Base-by-base conservation (phyloP, 1,140 invertebrate species). In the Nasonia giraulti region DNA sequence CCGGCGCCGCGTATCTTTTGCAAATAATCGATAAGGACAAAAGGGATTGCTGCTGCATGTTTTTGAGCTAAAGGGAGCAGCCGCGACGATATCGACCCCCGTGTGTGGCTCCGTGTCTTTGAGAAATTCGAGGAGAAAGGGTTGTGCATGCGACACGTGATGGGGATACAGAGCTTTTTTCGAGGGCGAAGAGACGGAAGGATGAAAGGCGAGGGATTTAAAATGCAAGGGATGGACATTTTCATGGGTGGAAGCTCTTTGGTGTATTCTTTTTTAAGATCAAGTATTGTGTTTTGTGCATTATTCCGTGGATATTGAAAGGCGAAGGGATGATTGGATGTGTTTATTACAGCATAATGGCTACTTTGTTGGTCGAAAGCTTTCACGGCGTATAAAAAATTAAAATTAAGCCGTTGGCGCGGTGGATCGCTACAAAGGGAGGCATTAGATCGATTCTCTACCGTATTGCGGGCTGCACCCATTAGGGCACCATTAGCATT, bases 21-120 rank as follows among this genome's bases (percentile, higher is more conserved):
- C 78, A 73, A 80, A 77, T 81, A 85, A 81, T 81, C 84, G 79
- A 85, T 75, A 33, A 40, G 55, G 62, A 14, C 10, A 76, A 79
- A 27, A 62, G 66, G 73, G 20, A 23, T 7, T 50, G 27, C 47
- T 27, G 1, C 2, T 23, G 14, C 23, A n/a, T 17, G 27, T 31
- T 27, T 71, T 33, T 33, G 23, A 12, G 80, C 17, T 2, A 12
- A 33, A 3, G 6, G 69, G 69, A 0, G 37, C 12, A 4, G 17
- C 20, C 20, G 47, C 79, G 47, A 6, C n/a, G 79, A 27, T 12
- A 31, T 44, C 12, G 8, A 2, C 17, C 20, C 17, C 20, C 50
- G n/a, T 71, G 27, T 23, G 78, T 40, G 31, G 27, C 27, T 7
- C 31, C 23, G 27, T 50, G 27, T 75, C 73, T 75, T 44, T n/a